A percentile compares a stretch with the other conserved stretches of the same genome.
Evolutionary conservation across 1,140 invertebrate genomes (phyloP).

Genomic region (Lasioglossum albipes): DNA sequence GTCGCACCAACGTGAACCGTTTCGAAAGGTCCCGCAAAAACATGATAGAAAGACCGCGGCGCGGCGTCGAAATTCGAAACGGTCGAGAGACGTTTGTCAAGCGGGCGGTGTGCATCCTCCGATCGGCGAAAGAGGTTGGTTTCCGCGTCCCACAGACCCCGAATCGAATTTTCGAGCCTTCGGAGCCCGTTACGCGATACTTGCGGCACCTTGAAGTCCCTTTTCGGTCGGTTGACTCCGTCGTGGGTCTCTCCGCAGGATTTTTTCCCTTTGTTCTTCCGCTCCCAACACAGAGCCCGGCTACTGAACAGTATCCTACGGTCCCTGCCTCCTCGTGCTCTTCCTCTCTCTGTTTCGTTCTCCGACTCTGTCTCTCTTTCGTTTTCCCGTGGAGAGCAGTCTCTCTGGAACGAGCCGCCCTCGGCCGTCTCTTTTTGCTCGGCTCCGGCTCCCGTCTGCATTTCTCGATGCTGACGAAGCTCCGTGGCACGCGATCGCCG

Average conservation of each 20-base stretch:
- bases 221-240: conserved; percentile 29
- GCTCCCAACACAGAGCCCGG: background rate
- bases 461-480: conserved; percentile 61
- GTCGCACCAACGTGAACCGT: no score
- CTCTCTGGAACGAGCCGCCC: conserved; percentile 2
- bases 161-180: conserved; percentile 30
- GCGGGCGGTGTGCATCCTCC: background rate
- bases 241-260: background rate
- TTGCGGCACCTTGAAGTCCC: conserved; percentile 24
- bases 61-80: no score
- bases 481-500: conserved; percentile 51
- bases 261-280: conserved; percentile 35
- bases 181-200: conserved; percentile 30
- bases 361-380: background rate
- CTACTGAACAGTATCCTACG: background rate
- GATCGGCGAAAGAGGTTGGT: background rate
- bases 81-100: background rate
- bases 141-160: background rate
- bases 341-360: background rate
- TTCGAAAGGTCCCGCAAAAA: no score
- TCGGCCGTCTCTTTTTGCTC: conserved; percentile 34
- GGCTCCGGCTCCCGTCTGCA: conserved; percentile 42
- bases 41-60: no score
- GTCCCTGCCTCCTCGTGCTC: background rate
- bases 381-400: conserved; percentile 4